Percentiles rank a stretch among this genome's conserved stretches.
phyloP scores from a whole-genome alignment of 2,113 vertebrate genomes.

The Charadrius vociferus region DNA sequence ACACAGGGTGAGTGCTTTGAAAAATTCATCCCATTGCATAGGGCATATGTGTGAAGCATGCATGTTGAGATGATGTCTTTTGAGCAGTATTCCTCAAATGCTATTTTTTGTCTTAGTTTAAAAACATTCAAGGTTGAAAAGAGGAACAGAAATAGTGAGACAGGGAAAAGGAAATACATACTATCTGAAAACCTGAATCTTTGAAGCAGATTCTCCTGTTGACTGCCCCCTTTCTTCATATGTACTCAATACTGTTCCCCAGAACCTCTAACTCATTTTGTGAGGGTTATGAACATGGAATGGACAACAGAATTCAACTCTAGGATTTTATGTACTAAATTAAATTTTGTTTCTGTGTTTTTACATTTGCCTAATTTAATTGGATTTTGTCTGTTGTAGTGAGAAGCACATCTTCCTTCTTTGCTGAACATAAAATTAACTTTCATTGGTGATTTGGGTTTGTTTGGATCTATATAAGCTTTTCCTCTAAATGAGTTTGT shows the following conservation, averaged over 20 bases:
- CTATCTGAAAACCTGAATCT: neutral
- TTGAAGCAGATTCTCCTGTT: neutral
- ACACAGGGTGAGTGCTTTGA: neutral
- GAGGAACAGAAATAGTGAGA: neutral
- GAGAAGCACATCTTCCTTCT: conserved; percentile 65
- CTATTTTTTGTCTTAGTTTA: neutral
- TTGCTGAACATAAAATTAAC: conserved; percentile 69
- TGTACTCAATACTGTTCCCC: neutral
- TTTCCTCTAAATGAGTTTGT: conserved; percentile 73
- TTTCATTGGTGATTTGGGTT: conserved; percentile 72
- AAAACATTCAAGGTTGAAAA: neutral
- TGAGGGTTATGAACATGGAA: neutral
- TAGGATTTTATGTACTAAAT: conserved; percentile 46
- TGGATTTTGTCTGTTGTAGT: conserved; percentile 60
- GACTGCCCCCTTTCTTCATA: neutral
- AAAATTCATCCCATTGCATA: neutral
- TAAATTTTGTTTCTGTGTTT: conserved; percentile 59
- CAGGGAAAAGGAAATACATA: neutral
- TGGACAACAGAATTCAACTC: conserved; percentile 35
- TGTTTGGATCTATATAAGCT: conserved; percentile 71
- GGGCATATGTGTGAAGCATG: accelerated
- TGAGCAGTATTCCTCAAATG: neutral
- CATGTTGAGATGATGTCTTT: neutral
- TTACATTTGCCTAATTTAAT: conserved; percentile 68
- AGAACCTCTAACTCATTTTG: neutral